phyloP scores from a whole-genome alignment of 2,888 invertebrate species.

The Hypercompe scribonia region DNA sequence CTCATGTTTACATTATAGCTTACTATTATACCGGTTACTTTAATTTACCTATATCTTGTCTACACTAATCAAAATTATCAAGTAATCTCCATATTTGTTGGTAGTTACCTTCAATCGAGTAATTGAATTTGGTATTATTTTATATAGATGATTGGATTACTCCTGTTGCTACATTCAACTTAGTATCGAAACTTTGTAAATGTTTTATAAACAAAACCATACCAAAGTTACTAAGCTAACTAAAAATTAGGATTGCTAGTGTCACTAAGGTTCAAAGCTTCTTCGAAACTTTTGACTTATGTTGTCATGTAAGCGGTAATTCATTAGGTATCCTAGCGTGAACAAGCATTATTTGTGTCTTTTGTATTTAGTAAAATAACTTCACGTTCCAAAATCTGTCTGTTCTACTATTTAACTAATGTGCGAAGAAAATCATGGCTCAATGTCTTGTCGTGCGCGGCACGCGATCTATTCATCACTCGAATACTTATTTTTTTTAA shows the following conservation, averaged over 20 bases:
- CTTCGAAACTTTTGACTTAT: slow-evolving; percentile 5
- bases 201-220: not conserved
- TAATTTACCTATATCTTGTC: slow-evolving; percentile 44
- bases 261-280: slow-evolving; percentile 6
- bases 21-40: slow-evolving; percentile 40
- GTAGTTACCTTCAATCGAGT: slow-evolving; percentile 32
- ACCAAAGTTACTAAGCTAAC: not conserved
- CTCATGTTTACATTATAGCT: slow-evolving; percentile 56
- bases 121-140: slow-evolving; percentile 45
- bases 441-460: slow-evolving; percentile 75
- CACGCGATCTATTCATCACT: slow-evolving; percentile 80
- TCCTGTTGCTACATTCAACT: not conserved
- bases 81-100: slow-evolving; percentile 43
- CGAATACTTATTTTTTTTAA: slow-evolving; percentile 70
- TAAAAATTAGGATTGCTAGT: not conserved
- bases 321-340: slow-evolving; percentile 39
- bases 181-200: not conserved
- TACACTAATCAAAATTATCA: slow-evolving; percentile 41
- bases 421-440: slow-evolving; percentile 76
- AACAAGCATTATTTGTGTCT: slow-evolving; percentile 41
- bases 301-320: slow-evolving; percentile 30
- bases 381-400: slow-evolving; percentile 57
- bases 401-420: slow-evolving; percentile 70
- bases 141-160: slow-evolving; percentile 40
- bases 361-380: slow-evolving; percentile 49